Percentiles rank a stretch among this genome's conserved stretches.
phyloP scores from a whole-genome alignment of 2,888 invertebrate species.

The Pherbina coryleti region DNA sequence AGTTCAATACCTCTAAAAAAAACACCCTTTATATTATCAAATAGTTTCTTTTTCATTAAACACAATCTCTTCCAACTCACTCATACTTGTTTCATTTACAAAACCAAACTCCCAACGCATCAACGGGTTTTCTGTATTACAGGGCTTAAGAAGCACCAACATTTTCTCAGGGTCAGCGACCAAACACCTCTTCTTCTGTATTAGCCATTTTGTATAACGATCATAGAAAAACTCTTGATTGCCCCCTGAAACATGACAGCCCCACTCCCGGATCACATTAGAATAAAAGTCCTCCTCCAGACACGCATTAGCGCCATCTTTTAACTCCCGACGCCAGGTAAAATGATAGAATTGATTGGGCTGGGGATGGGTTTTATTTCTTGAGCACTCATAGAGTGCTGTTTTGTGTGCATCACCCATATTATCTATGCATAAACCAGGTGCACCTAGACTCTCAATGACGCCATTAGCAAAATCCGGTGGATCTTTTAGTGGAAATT shows the following conservation, averaged over 20 bases:
- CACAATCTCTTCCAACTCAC: not conserved
- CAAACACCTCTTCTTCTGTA: conserved; percentile 62
- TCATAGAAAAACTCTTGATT: conserved; percentile 92
- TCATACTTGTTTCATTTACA: conserved; percentile 34
- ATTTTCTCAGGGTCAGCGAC: conserved; percentile 77
- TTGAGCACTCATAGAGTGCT: conserved; percentile 56
- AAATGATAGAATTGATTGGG: conserved; percentile 54
- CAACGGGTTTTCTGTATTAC: conserved; percentile 68
- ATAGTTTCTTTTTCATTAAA: too few species aligned
- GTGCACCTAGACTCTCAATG: conserved; percentile 75
- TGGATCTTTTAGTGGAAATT: conserved; percentile 91
- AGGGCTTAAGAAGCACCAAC: conserved; percentile 77
- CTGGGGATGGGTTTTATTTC: conserved; percentile 53
- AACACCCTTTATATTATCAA: too few species aligned
- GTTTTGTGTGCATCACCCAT: conserved; percentile 68
- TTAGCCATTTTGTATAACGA: conserved; percentile 69
- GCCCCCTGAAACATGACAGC: conserved; percentile 90
- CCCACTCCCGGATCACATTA: conserved; percentile 81
- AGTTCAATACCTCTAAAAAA: too few species aligned
- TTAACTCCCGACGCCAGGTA: conserved; percentile 3
- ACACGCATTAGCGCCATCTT: conserved; percentile 78
- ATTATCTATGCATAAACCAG: conserved; percentile 80
- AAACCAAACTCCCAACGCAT: conserved; percentile 51
- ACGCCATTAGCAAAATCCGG: conserved; percentile 83
- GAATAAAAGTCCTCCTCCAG: conserved; percentile 84